Evolutionary conservation across 2,888 invertebrate species (phyloP), one percentile per base, ranked within the genome.

Genomic region (Saturnia japonica): DNA sequence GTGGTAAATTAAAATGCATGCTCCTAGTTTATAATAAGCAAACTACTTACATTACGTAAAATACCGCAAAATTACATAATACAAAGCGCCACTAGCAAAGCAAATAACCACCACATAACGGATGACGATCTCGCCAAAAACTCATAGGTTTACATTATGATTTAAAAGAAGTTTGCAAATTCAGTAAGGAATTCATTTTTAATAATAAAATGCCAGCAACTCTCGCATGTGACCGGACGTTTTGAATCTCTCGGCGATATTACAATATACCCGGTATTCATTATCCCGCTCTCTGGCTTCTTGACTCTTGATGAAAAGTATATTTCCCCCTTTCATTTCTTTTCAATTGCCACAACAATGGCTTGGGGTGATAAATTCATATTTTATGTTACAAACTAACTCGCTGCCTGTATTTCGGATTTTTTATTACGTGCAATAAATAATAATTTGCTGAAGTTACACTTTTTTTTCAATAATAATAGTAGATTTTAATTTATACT

Each of bases 311-410:
- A 60, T 60, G 57, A 60, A 28, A 60, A 60, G 28, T 60, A 60
- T 60, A 14, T 60, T 60, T 60, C 16, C 28, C 14, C 14, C 57
- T 60, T 28, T 12, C 8, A 60, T 40, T 64, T 64, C 19, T 64
- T 64, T 64, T 64, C 64, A 64, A 40, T 64, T 64, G 64, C 64
- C 40, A 19, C 40, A n/a, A n/a, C 19, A n/a, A 40, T n/a, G 64
- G 40, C n/a, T 34, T 7, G n/a, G 34, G 9, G 40, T 64, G 64
- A 40, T 64, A 64, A 64, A 40, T 40, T 64, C n/a, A 40, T 64
- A 62, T 64, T 40, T 64, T 40, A 64, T 64, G n/a, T 40, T 64
- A 40, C 60, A 62, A 62, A 62, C 14, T 57, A 64, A 16, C 64
- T 64, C 64, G n/a, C 64, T 19, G 40, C 40, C 1, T 64, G 3